phyloP scores from a whole-genome alignment of 2,113 vertebrate species.

The Glaucidium brasilianum region DNA sequence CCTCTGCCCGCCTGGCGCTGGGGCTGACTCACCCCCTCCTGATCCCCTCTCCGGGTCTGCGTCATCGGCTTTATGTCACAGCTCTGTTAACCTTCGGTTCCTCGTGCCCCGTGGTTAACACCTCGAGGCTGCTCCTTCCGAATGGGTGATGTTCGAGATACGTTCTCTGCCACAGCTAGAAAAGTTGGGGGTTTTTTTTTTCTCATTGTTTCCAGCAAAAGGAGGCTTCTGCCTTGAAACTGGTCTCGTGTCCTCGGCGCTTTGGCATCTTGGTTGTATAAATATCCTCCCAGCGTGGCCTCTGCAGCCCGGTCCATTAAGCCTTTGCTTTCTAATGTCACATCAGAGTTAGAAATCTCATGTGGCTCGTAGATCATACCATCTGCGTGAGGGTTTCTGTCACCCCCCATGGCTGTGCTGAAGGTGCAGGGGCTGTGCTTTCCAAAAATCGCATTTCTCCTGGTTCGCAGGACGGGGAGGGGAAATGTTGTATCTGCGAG shows the following conservation, averaged over 20 bases:
- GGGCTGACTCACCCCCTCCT: neutral
- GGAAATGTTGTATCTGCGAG: neutral
- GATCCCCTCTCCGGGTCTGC: neutral
- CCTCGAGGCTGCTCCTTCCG: neutral
- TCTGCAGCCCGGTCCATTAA: neutral
- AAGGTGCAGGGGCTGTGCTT: neutral
- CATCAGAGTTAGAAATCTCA: neutral
- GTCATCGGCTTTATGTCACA: neutral
- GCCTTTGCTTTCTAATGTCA: neutral
- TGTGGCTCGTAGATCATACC: rapidly evolving
- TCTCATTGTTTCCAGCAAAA: neutral
- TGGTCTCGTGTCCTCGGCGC: neutral
- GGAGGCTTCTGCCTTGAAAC: neutral
- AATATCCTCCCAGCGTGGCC: neutral
- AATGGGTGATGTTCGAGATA: rapidly evolving
- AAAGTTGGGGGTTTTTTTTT: neutral
- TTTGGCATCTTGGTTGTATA: neutral
- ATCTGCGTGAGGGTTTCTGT: rapidly evolving
- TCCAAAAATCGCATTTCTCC: neutral
- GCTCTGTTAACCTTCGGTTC: neutral
- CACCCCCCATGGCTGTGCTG: neutral
- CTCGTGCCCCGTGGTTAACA: neutral
- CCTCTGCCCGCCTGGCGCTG: neutral
- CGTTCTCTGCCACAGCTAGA: rapidly evolving
- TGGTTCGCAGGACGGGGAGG: neutral